phyloP scores from a whole-genome alignment of 2,113 vertebrate species.

The Sinosuthora webbiana region DNA sequence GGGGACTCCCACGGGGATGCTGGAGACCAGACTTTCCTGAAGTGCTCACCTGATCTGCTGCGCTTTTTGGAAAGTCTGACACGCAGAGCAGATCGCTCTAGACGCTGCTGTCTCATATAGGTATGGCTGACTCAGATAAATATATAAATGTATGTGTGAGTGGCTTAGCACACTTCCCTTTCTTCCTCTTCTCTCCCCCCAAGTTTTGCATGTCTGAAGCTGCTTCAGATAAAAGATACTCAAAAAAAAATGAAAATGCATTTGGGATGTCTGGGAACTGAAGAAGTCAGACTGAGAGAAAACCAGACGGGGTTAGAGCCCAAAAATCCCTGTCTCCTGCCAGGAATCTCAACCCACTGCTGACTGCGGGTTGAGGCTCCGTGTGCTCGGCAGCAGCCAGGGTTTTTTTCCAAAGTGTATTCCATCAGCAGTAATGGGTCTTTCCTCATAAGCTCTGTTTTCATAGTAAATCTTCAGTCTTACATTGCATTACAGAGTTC shows the following conservation, averaged over 20 bases:
- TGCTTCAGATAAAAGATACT: slow-evolving; percentile 52
- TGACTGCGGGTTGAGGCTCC: not conserved
- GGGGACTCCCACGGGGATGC: not conserved
- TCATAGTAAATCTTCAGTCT: slow-evolving; percentile 61
- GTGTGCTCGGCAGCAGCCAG: not conserved
- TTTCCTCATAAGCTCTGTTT: slow-evolving; percentile 57
- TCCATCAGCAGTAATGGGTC: slow-evolving; percentile 58
- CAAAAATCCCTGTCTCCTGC: slow-evolving; percentile 43
- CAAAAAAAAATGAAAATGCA: slow-evolving; percentile 46
- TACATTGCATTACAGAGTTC: slow-evolving; percentile 33
- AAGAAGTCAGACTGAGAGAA: slow-evolving; percentile 30
- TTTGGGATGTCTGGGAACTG: slow-evolving; percentile 52
- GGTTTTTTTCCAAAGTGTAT: not conserved
- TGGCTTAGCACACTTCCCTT: slow-evolving; percentile 22
- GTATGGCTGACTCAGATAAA: slow-evolving; percentile 52
- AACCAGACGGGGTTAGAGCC: slow-evolving; percentile 44
- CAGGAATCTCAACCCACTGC: slow-evolving; percentile 24
- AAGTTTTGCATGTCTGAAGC: slow-evolving; percentile 62
- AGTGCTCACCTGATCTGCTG: not conserved
- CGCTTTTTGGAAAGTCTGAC: slow-evolving; percentile 50
- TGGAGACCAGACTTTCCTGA: slow-evolving; percentile 14
- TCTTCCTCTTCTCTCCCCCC: not conserved
- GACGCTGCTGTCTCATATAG: slow-evolving; percentile 25
- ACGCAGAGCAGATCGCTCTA: not conserved
- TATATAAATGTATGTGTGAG: not conserved